Conservation (phyloP, 2,888 invertebrate genomes). For the Brachypalpus laphriformis region DNA sequence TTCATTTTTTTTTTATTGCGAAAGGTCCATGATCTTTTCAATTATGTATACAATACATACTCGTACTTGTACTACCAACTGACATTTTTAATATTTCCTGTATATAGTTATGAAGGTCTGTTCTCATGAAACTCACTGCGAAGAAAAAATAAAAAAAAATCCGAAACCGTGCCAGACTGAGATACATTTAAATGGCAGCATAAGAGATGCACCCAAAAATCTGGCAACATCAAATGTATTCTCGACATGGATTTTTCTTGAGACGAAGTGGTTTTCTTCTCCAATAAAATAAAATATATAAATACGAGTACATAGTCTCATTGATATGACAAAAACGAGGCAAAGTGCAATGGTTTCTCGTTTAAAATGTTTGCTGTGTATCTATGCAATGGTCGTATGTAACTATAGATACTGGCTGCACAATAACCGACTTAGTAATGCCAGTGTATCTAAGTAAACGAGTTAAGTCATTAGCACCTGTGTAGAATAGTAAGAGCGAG, state of each 20-base stretch:
- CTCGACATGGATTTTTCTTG: neutral
- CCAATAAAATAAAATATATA: neutral
- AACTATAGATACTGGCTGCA: neutral
- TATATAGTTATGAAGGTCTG: neutral
- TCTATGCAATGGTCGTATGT: neutral
- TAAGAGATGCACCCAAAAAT: neutral
- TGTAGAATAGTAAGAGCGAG: neutral
- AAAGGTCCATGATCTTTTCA: slow-evolving; percentile 38
- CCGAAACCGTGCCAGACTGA: neutral
- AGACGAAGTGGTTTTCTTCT: neutral
- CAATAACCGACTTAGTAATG: neutral
- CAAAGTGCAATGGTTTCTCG: neutral
- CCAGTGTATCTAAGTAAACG: neutral
- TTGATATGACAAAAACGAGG: neutral
- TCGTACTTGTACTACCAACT: too few species aligned
- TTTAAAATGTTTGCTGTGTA: neutral
- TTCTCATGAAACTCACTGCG: neutral
- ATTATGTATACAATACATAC: neutral
- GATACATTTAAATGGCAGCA: neutral
- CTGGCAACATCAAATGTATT: neutral
- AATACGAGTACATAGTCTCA: too few species aligned
- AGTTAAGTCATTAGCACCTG: neutral
- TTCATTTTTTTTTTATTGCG: neutral
- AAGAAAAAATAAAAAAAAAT: neutral
- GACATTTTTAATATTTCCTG: slow-evolving; percentile 12